Conservation (phyloP, 2,797 vertebrate species). For the Tolypeutes matacus region DNA sequence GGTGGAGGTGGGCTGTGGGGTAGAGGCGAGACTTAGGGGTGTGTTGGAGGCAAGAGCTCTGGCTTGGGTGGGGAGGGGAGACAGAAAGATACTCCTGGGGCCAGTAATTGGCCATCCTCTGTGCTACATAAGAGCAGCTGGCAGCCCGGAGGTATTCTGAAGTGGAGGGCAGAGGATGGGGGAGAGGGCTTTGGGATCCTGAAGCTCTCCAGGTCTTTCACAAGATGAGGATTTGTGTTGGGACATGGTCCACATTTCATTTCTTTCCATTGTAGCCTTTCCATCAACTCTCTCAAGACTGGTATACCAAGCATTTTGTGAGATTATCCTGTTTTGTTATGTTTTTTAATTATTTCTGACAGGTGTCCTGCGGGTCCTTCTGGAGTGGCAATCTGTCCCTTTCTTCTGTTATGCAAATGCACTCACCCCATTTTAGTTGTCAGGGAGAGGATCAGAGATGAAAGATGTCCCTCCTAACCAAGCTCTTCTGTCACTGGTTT, state of each 20-base stretch:
- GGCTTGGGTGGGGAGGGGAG: background rate
- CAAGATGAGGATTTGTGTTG: background rate
- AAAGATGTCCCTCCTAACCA: conserved; percentile 77
- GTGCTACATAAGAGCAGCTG: background rate
- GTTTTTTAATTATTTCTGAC: conserved; percentile 69
- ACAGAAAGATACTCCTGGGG: background rate
- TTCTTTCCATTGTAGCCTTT: background rate
- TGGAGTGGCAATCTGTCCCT: conserved; percentile 81
- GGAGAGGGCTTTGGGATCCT: background rate
- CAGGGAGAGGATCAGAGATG: conserved; percentile 73
- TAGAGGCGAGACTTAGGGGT: background rate
- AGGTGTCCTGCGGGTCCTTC: conserved; percentile 74
- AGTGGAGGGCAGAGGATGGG: background rate
- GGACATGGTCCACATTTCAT: background rate
- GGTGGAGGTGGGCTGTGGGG: no score
- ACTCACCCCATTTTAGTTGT: conserved; percentile 73
- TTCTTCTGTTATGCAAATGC: conserved; percentile 80
- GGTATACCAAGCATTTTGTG: background rate
- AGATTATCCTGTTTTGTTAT: conserved; percentile 42
- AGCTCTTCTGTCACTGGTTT: conserved; percentile 58
- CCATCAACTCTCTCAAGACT: background rate
- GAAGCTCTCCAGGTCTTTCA: background rate
- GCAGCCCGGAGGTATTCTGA: no score
- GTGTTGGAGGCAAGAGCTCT: background rate
- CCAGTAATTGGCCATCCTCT: background rate